Percentiles rank a stretch among this genome's conserved stretches.
Conservation (phyloP, 2,888 invertebrate species). For the Altica lythri region DNA sequence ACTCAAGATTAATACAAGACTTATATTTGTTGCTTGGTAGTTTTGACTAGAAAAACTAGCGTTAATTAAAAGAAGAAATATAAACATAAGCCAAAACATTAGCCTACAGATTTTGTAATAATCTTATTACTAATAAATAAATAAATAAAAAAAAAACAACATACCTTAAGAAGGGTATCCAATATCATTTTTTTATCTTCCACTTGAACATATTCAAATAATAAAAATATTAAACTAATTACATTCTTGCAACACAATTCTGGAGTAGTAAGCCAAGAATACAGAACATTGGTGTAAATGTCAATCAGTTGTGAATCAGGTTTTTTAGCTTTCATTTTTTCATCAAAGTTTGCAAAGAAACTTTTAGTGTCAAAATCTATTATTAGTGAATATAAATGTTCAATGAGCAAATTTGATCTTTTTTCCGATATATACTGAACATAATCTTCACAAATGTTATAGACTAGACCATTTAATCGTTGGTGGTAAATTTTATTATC, state of each 20-base stretch:
- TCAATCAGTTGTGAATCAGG: conserved; percentile 40
- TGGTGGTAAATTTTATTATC: conserved; percentile 53
- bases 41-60: too few relatives aligned
- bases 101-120: conserved; percentile 10
- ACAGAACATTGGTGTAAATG: conserved; percentile 47
- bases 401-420: conserved; percentile 58
- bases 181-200: conserved; percentile 63
- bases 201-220: conserved; percentile 62
- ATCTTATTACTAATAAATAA: background rate
- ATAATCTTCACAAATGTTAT: conserved; percentile 60
- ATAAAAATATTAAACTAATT: conserved; percentile 67
- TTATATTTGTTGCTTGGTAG: too few relatives aligned
- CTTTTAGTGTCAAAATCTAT: conserved; percentile 62
- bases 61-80: too few relatives aligned
- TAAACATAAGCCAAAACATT: too few relatives aligned
- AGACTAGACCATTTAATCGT: conserved; percentile 58
- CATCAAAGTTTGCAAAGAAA: conserved; percentile 59
- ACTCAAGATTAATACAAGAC: too few relatives aligned
- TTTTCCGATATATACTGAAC: conserved; percentile 61
- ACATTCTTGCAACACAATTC: conserved; percentile 61
- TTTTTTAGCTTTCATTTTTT: conserved; percentile 41
- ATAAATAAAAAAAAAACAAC: conserved; percentile 15
- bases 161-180: conserved; percentile 61
- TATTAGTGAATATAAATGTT: conserved; percentile 62
- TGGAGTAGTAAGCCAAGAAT: conserved; percentile 61